These are phyloP conservation scores for Xenopus petersii DNA, from an alignment of 2,797 vertebrate genomes.

Conservation along the genomic window DNA sequence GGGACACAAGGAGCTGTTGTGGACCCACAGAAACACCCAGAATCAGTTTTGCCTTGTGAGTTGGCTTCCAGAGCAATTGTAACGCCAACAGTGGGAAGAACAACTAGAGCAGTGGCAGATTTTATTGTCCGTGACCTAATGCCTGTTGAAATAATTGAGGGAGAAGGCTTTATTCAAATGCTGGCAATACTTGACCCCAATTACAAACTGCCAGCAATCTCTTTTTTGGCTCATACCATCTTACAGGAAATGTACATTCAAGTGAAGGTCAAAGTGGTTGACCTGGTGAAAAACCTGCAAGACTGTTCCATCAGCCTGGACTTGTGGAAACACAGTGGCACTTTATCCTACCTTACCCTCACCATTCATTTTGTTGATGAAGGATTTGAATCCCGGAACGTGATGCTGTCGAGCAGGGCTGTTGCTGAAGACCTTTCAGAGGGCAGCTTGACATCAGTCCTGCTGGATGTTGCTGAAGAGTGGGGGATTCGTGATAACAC, in stretches of 20 bases:
- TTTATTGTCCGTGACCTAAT: conserved; percentile 65
- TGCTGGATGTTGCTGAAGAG: conserved; percentile 59
- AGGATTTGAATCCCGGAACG: conserved; percentile 59
- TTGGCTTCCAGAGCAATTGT: conserved; percentile 10
- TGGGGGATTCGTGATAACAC: conserved; percentile 66
- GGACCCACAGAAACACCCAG: conserved; percentile 7
- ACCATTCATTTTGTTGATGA: conserved; percentile 67
- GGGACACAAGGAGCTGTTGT: conserved; percentile 24
- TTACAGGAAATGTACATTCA: conserved; percentile 61
- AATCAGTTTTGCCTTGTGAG: conserved; percentile 7
- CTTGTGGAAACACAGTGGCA: conserved; percentile 59
- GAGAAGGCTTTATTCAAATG: conserved; percentile 67
- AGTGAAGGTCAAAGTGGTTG: conserved; percentile 53
- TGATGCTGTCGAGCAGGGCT: conserved; percentile 55
- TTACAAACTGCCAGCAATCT: conserved; percentile 58
- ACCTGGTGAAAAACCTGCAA: conserved; percentile 54
- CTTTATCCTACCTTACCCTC: conserved; percentile 61
- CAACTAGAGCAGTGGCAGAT: conserved; percentile 59
- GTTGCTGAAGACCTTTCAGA: conserved; percentile 45
- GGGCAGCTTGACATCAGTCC: conserved; percentile 41
- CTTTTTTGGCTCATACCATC: conserved; percentile 56
- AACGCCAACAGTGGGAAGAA: conserved; percentile 33
- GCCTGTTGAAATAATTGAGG: conserved; percentile 58
- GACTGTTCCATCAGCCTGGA: conserved; percentile 64
- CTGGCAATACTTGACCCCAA: conserved; percentile 61